A percentile compares a stretch with the other conserved stretches of the same genome.
Evolutionary conservation across 1,140 invertebrate genomes (phyloP).

Genomic region (Heliconius hewitsoni): DNA sequence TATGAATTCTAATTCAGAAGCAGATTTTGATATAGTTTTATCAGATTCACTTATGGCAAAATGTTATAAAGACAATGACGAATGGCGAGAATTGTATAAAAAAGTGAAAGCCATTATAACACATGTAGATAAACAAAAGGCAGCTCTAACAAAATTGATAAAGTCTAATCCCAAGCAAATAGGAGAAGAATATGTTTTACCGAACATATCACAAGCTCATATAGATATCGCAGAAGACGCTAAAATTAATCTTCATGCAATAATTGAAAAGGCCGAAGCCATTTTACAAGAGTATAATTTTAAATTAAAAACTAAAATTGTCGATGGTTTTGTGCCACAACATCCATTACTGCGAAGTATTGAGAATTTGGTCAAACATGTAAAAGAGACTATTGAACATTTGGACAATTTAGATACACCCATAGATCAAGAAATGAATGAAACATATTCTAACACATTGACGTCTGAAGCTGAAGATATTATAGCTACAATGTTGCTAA

Average conservation of each 20-base stretch:
- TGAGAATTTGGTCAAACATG: conserved; percentile 53
- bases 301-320: conserved; percentile 47
- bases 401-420: conserved; percentile 52
- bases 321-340: conserved; percentile 42
- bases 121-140: conserved; percentile 73
- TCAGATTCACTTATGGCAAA: conserved; percentile 76
- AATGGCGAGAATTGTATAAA: conserved; percentile 76
- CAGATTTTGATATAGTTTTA: conserved; percentile 64
- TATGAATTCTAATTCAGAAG: conserved; percentile 49
- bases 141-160: conserved; percentile 63
- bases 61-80: conserved; percentile 77
- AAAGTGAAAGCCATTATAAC: conserved; percentile 71
- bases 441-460: conserved; percentile 49
- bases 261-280: conserved; percentile 51
- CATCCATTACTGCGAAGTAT: conserved; percentile 71
- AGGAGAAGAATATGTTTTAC: conserved; percentile 45
- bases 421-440: conserved; percentile 47
- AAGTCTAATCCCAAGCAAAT: conserved; percentile 55
- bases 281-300: conserved; percentile 69
- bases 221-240: conserved; percentile 62
- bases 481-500: conserved; percentile 83
- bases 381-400: conserved; percentile 49
- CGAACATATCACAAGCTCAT: conserved; percentile 63
- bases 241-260: conserved; percentile 58
- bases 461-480: conserved; percentile 80